Percentiles rank a stretch among this genome's conserved stretches.
These are phyloP conservation scores for Microplitis mediator DNA, from an alignment of 1,140 invertebrate species.

Conservation along the genomic window DNA sequence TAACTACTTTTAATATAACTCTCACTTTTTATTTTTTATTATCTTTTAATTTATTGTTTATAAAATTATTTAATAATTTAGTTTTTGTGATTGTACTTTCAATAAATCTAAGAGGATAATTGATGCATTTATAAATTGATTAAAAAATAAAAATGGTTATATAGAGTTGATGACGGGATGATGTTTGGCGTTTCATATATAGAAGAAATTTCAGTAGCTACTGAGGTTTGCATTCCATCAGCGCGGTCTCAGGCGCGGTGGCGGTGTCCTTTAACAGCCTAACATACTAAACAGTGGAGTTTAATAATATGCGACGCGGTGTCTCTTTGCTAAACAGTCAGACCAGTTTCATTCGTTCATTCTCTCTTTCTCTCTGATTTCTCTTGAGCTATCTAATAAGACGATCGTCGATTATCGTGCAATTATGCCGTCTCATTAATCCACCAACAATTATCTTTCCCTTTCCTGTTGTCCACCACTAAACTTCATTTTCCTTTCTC, in stretches of 20 bases:
- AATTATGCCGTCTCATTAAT: slow-evolving; percentile 64
- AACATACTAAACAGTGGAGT: slow-evolving; percentile 45
- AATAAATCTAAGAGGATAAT: no score
- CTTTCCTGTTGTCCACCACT: not conserved
- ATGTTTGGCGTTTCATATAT: slow-evolving; percentile 26
- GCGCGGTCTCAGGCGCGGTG: slow-evolving; percentile 17
- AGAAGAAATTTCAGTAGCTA: slow-evolving; percentile 18
- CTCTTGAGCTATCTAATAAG: slow-evolving; percentile 50
- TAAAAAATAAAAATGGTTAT: no score
- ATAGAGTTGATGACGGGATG: no score
- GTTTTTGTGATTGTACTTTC: no score
- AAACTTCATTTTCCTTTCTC: not conserved
- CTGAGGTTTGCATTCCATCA: slow-evolving; percentile 51
- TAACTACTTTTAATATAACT: no score
- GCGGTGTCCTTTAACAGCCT: slow-evolving; percentile 50
- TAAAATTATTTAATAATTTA: no score
- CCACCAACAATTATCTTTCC: slow-evolving; percentile 53
- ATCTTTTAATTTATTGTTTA: no score
- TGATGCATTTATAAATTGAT: no score
- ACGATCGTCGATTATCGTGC: slow-evolving; percentile 60
- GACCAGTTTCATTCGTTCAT: slow-evolving; percentile 1
- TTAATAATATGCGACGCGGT: slow-evolving; percentile 58
- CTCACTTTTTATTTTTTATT: no score
- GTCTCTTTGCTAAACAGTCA: slow-evolving; percentile 30
- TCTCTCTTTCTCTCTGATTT: not conserved